phyloP scores from a whole-genome alignment of 1,140 invertebrate species.

The Rhopalosiphum padi region DNA sequence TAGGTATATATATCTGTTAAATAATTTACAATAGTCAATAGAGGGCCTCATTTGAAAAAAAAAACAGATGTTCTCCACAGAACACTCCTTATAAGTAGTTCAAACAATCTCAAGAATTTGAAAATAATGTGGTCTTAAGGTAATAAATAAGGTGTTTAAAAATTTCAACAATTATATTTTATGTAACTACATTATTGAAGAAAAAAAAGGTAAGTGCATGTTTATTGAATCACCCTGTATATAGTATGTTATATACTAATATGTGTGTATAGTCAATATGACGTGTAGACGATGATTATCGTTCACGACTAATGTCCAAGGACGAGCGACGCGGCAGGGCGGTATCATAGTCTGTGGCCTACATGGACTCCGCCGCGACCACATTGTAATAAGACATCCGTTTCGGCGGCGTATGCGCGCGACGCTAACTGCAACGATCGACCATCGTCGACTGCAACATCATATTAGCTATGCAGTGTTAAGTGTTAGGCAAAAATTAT shows the following conservation, averaged over 20 bases:
- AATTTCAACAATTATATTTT: too few species aligned
- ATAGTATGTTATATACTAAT: not conserved
- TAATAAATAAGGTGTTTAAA: too few species aligned
- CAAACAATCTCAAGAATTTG: too few species aligned
- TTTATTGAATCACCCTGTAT: not conserved
- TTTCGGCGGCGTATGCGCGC: not conserved
- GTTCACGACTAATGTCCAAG: constrained; percentile 48
- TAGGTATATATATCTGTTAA: too few species aligned
- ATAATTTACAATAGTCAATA: too few species aligned
- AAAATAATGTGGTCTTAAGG: too few species aligned
- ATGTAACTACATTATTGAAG: too few species aligned
- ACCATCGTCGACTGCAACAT: not conserved
- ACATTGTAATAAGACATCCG: constrained; percentile 8
- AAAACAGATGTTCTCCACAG: too few species aligned
- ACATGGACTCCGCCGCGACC: not conserved
- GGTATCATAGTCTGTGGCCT: constrained; percentile 13
- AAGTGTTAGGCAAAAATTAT: not conserved
- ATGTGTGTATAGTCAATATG: not conserved
- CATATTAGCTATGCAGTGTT: not conserved
- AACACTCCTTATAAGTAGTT: too few species aligned
- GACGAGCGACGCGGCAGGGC: constrained; percentile 11
- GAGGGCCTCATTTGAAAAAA: too few species aligned
- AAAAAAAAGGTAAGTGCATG: too few species aligned
- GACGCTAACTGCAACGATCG: not conserved
- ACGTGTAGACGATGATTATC: constrained; percentile 29